Percentiles rank a stretch among this genome's conserved stretches.
Conservation (phyloP, 2,113 vertebrate genomes). For the Mormyrus iriodes region DNA sequence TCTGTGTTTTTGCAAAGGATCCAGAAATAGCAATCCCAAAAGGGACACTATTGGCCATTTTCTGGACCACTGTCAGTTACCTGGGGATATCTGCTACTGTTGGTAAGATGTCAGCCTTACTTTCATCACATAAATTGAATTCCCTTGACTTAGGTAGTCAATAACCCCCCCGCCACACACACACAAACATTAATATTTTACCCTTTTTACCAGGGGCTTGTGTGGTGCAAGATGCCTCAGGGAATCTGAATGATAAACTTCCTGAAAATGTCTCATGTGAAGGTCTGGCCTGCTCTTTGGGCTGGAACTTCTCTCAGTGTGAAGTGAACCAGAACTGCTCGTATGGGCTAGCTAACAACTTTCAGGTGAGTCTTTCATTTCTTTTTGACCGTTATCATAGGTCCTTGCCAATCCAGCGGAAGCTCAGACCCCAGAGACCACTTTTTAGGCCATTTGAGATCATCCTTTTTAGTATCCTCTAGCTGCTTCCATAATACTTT, state of each 20-base stretch:
- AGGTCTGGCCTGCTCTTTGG: constrained; percentile 49
- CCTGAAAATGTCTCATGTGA: constrained; percentile 45
- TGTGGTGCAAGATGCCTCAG: constrained; percentile 57
- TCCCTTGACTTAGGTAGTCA: not conserved
- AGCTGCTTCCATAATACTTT: not conserved
- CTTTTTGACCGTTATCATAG: too few relatives aligned
- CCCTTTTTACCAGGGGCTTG: constrained; percentile 43
- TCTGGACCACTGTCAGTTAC: constrained; percentile 57
- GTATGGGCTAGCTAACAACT: constrained; percentile 52
- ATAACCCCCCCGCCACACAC: not conserved
- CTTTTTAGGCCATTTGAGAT: not conserved
- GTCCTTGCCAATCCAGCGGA: not conserved
- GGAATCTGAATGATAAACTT: constrained; percentile 49
- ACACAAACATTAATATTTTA: not conserved
- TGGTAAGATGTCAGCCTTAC: constrained; percentile 35
- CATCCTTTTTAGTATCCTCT: not conserved
- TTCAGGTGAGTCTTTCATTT: constrained; percentile 39
- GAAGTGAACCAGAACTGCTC: constrained; percentile 36
- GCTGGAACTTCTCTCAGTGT: constrained; percentile 65
- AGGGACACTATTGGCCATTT: constrained; percentile 59
- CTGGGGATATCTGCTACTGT: constrained; percentile 50
- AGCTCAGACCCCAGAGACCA: not conserved
- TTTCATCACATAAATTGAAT: not conserved
- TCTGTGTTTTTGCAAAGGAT: constrained; percentile 41
- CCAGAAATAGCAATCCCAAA: constrained; percentile 59